These are phyloP conservation scores for Pelochelys cantorii DNA, from an alignment of 2,797 vertebrate species.

Conservation along the genomic window DNA sequence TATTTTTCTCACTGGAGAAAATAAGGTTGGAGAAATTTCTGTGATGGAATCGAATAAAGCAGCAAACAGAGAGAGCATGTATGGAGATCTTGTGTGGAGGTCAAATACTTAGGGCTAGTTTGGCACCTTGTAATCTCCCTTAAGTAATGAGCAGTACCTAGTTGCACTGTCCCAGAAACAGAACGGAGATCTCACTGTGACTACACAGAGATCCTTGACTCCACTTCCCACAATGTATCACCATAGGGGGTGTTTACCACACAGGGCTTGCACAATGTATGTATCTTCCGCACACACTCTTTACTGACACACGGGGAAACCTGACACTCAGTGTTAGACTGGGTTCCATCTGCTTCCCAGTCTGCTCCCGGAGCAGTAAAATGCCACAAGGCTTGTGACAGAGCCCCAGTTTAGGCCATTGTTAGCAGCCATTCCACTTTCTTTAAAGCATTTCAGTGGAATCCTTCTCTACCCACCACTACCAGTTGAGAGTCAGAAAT, in stretches of 20 bases:
- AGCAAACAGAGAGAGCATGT: not conserved
- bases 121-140: not conserved
- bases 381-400: not conserved
- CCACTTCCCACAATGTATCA: not conserved
- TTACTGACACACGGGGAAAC: not conserved
- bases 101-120: not conserved
- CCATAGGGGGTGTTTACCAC: not conserved
- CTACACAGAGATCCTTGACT: not conserved
- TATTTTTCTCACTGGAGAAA: not conserved
- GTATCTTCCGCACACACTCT: not conserved
- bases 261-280: not conserved
- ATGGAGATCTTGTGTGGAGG: too few species aligned
- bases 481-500: not conserved
- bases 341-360: not conserved
- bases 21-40: not conserved
- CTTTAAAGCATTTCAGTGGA: not conserved
- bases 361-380: not conserved
- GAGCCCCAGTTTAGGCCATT: not conserved
- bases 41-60: too few species aligned
- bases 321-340: not conserved
- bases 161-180: fast-evolving
- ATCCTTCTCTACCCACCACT: not conserved
- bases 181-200: fast-evolving
- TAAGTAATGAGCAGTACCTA: fast-evolving
- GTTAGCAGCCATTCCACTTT: not conserved